Evolutionary conservation across 2,113 vertebrate genomes (phyloP), one percentile per base, ranked within the genome.

Genomic region (Kryptolebias marmoratus): DNA sequence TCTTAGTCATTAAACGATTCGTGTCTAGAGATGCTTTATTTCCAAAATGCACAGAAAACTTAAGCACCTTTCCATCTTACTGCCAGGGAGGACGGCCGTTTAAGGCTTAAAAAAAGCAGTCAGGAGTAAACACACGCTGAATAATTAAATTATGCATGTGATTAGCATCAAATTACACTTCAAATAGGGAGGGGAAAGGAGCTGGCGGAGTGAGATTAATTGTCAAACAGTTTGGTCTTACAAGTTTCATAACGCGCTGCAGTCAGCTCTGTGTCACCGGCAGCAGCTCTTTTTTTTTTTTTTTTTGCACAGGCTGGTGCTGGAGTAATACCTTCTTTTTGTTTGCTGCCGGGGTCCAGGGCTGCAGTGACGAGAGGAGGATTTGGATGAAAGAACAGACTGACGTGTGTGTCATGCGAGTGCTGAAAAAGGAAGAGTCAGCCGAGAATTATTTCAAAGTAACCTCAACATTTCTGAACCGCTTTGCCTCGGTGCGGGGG

Each of bases 361-460:
- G 66, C 76, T 61, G 64, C 70, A 55, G 80, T 55, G 76, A 73
- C 70, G 22, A 68, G 62, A 58, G 14, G 30, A 42, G 69, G 64
- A 74, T 82, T 65, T 74, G 58, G 80, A 85, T 85, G 68, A 85
- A 82, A 87, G 78, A 79, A 18, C 62, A 67, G 22, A n/a, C 65
- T 80, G 81, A 78, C 66, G 11, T 64, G 64, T 48, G 62, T 70
- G 70, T 64, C 22, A 42, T 63, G 63, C 44, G 48, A 63, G 57
- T 3, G 52, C 12, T 68, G 47, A 28, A 66, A 68, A 62, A 10
- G 39, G 32, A 79, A 27, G 61, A 74, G 42, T 72, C 64, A 49
- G n/a, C 53, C 11, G 28, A 75, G 65, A 68, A 53, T 73, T 14
- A 71, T 75, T 58, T 77, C 59, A 67, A 69, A 74, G 76, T 53